Conservation (phyloP, 2,797 vertebrate genomes). For the Gobionotothen gibberifrons region DNA sequence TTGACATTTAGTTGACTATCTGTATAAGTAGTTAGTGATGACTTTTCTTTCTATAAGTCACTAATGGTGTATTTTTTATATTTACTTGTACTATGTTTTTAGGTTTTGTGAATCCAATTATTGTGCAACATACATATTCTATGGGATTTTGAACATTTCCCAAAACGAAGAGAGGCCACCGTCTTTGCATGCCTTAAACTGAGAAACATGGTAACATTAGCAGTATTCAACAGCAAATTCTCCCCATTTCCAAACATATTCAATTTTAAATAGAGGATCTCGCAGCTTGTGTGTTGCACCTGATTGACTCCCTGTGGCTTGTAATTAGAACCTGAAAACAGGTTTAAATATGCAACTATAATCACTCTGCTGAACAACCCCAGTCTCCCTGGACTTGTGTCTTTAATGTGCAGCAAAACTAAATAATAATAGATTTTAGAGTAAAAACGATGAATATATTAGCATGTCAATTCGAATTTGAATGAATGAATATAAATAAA, state of each 20-base stretch:
- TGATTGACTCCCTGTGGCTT: constrained; percentile 29
- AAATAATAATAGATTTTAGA: constrained; percentile 32
- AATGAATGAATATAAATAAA: constrained; percentile 27
- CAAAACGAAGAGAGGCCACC: not conserved
- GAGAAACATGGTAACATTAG: constrained; percentile 27
- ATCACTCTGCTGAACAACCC: constrained; percentile 26
- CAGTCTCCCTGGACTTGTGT: constrained; percentile 18
- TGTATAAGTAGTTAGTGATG: too few species aligned
- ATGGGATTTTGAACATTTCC: constrained; percentile 11
- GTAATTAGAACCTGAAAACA: constrained; percentile 30
- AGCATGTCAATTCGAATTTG: constrained; percentile 25
- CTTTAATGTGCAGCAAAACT: constrained; percentile 30
- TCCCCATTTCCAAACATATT: constrained; percentile 30
- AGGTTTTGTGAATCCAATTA: not conserved
- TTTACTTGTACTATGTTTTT: too few species aligned
- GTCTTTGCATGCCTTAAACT: constrained; percentile 11
- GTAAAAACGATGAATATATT: constrained; percentile 40
- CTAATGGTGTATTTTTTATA: too few species aligned
- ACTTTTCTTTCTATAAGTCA: too few species aligned
- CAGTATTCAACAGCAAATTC: constrained; percentile 25
- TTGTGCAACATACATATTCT: not conserved
- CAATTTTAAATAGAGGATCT: constrained; percentile 9
- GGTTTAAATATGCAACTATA: constrained; percentile 46
- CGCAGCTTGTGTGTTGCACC: constrained; percentile 21
- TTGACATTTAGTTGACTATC: too few species aligned